Evolutionary conservation across 2,888 invertebrate genomes (phyloP).

Genomic region (Clanis bilineata): DNA sequence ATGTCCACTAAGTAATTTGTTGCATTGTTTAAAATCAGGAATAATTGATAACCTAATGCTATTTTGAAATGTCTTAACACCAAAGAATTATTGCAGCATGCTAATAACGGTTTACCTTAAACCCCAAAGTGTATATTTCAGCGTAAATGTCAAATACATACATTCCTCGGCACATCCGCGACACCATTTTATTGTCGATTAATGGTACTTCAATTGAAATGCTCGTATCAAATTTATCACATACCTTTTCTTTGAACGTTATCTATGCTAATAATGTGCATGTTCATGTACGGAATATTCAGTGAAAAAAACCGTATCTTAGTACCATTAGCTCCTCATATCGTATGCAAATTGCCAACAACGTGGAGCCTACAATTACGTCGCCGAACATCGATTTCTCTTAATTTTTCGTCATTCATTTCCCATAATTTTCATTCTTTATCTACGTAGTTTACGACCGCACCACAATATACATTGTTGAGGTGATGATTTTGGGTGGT

Average conservation of each 20-base stretch:
- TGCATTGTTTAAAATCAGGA: too few relatives aligned
- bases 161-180: not conserved
- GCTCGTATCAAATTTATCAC: constrained; percentile 34
- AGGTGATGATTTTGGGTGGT: constrained; percentile 82
- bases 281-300: constrained; percentile 58
- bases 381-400: constrained; percentile 49
- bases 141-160: constrained; percentile 5
- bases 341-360: constrained; percentile 72
- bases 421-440: constrained; percentile 59
- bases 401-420: constrained; percentile 60
- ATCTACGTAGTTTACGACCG: constrained; percentile 63
- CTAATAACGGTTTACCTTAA: not conserved
- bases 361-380: constrained; percentile 61
- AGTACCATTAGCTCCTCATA: constrained; percentile 74
- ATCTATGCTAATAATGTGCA: constrained; percentile 70
- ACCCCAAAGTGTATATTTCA: not conserved
- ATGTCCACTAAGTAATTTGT: too few relatives aligned
- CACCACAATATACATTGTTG: constrained; percentile 48
- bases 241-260: constrained; percentile 47
- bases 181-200: constrained; percentile 19
- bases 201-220: constrained; percentile 30
- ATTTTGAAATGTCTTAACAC: not conserved
- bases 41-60: not conserved
- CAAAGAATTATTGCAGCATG: not conserved
- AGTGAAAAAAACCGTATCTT: constrained; percentile 64